A percentile compares a stretch with the other conserved stretches of the same genome.
These are phyloP conservation scores for Drosophila demipolita DNA, from an alignment of 2,888 invertebrate species.

Conservation along the genomic window DNA sequence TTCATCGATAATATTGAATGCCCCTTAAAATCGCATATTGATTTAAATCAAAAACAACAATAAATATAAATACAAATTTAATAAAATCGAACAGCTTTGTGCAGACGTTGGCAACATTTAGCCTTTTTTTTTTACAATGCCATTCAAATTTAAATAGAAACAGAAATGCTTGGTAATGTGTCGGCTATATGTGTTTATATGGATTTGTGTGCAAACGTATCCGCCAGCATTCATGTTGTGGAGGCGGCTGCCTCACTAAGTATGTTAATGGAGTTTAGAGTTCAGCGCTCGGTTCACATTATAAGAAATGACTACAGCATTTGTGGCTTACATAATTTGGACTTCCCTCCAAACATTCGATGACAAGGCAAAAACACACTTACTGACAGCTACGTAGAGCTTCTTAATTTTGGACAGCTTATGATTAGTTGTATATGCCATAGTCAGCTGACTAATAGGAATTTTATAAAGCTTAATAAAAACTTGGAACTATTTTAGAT, in stretches of 20 bases:
- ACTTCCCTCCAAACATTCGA: conserved; percentile 11
- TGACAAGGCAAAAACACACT: conserved; percentile 15
- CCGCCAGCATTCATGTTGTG: conserved; percentile 63
- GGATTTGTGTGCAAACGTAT: conserved; percentile 24
- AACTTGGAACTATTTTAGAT: not conserved
- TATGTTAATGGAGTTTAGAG: conserved; percentile 56
- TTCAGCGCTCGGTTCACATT: conserved; percentile 38
- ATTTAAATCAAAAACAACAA: conserved; percentile 41
- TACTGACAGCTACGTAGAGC: not conserved
- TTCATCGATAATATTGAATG: conserved; percentile 59
- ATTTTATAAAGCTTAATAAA: not conserved
- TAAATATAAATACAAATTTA: conserved; percentile 12
- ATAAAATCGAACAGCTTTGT: conserved; percentile 24
- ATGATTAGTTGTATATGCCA: not conserved
- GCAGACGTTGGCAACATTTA: conserved; percentile 62
- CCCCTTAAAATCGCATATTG: conserved; percentile 67
- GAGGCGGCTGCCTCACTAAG: conserved; percentile 54
- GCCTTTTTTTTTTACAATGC: conserved; percentile 39
- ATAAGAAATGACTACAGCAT: conserved; percentile 29
- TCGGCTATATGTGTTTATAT: not conserved
- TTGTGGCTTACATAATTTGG: conserved; percentile 21
- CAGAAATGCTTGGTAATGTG: conserved; percentile 36
- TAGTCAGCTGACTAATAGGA: not conserved
- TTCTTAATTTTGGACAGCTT: not conserved
- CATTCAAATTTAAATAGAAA: conserved; percentile 57